A percentile compares a stretch with the other conserved stretches of the same genome.
Evolutionary conservation across 1,140 invertebrate genomes (phyloP).

Genomic region (Drosophila kikkawai): DNA sequence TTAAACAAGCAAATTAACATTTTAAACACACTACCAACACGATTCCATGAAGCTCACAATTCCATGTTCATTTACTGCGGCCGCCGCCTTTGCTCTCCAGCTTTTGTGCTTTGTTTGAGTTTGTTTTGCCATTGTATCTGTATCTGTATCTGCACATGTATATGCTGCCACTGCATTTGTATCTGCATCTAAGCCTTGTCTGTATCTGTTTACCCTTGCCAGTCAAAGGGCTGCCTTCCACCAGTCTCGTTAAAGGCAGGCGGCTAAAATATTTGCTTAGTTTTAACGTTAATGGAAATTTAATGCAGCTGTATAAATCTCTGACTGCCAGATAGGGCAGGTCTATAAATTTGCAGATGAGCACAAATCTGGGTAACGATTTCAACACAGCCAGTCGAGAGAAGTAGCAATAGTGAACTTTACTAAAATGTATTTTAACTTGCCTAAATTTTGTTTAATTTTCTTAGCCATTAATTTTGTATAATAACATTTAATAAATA

Average conservation of each 20-base stretch:
- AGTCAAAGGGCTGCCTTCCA: conserved; percentile 36
- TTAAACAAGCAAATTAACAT: conserved; percentile 51
- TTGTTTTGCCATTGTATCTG: conserved; percentile 28
- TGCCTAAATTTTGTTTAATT: no score
- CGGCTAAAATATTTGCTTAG: conserved; percentile 49
- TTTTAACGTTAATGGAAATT: conserved; percentile 57
- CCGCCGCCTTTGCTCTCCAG: conserved; percentile 37
- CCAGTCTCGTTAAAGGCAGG: conserved; percentile 32
- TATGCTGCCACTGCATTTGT: conserved; percentile 48
- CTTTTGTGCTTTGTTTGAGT: conserved; percentile 44
- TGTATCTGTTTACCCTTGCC: conserved; percentile 32
- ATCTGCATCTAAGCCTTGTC: conserved; percentile 58
- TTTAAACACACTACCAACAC: conserved; percentile 45
- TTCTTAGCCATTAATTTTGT: background rate
- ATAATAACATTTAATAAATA: background rate
- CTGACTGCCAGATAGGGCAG: conserved; percentile 29
- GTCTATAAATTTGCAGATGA: conserved; percentile 28
- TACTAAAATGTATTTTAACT: background rate
- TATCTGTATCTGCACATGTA: conserved; percentile 12
- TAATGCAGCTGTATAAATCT: conserved; percentile 52
- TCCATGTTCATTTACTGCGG: conserved; percentile 37
- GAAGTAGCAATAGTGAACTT: background rate
- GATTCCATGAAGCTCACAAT: conserved; percentile 40
- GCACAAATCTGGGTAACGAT: conserved; percentile 14
- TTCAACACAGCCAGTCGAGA: background rate